A percentile compares a stretch with the other conserved stretches of the same genome.
phyloP scores from a whole-genome alignment of 2,797 vertebrate species.

The Girardinus metallicus region DNA sequence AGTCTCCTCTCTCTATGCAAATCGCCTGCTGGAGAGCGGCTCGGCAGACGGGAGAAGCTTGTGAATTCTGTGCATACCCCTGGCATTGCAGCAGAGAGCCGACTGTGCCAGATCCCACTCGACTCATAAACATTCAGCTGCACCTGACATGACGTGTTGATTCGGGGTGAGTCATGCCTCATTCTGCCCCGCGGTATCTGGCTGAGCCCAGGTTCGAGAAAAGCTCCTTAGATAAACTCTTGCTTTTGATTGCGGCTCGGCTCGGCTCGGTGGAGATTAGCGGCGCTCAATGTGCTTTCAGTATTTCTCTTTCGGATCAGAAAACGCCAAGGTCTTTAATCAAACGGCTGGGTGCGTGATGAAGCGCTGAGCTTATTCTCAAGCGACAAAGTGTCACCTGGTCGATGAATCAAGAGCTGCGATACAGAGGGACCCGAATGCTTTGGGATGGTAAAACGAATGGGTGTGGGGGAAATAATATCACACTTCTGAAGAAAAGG shows the following conservation, averaged over 20 bases:
- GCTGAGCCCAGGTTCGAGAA: constrained; percentile 16
- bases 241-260: constrained; percentile 26
- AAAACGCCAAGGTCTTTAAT: constrained; percentile 25
- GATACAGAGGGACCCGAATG: background rate
- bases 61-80: constrained; percentile 32
- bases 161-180: constrained; percentile 57
- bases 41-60: constrained; percentile 32
- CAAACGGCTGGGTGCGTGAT: constrained; percentile 31
- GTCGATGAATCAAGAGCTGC: constrained; percentile 20
- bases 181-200: constrained; percentile 25
- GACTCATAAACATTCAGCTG: constrained; percentile 46
- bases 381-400: background rate
- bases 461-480: background rate
- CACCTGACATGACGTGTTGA: constrained; percentile 54
- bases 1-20: constrained; percentile 19
- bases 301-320: constrained; percentile 8
- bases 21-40: constrained; percentile 13
- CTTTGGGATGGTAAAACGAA: background rate
- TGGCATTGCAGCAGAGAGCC: constrained; percentile 33
- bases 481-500: background rate
- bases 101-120: constrained; percentile 38
- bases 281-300: background rate
- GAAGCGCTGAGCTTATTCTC: constrained; percentile 14
- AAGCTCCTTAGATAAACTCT: constrained; percentile 10
- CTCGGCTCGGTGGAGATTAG: constrained; percentile 35